Percentiles rank a stretch among this genome's conserved stretches.
Evolutionary conservation across 2,113 vertebrate genomes (phyloP).

Genomic region (Oceanites oceanicus): DNA sequence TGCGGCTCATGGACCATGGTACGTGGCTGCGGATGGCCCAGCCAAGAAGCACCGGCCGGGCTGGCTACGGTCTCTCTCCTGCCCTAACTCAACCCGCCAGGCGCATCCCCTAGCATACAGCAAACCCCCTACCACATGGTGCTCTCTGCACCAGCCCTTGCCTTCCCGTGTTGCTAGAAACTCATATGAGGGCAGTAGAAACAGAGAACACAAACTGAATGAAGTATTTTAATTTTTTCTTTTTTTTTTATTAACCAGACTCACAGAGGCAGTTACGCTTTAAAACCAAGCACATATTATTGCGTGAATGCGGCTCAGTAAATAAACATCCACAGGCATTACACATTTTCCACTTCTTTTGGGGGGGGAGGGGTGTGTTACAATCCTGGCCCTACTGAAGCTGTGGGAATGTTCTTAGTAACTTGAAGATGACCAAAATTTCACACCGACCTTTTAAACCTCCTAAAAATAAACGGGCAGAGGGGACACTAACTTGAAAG

Average conservation of each 20-base stretch:
- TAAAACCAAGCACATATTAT: not conserved
- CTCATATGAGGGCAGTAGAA: not conserved
- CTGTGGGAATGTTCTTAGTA: not conserved
- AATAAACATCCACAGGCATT: not conserved
- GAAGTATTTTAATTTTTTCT: not conserved
- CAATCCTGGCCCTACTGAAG: not conserved
- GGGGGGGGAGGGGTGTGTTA: not conserved
- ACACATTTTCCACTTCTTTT: not conserved
- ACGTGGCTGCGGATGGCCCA: accelerated
- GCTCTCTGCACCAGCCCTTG: not conserved
- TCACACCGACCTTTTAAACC: not conserved
- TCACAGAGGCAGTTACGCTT: not conserved
- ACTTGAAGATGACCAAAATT: not conserved
- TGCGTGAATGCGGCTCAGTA: not conserved
- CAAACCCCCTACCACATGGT: not conserved
- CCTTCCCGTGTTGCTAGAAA: not conserved
- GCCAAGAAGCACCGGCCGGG: not conserved
- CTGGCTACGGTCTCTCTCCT: not conserved
- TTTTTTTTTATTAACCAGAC: not conserved
- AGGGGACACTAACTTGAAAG: not conserved
- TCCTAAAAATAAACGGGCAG: not conserved
- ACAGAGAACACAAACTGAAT: not conserved
- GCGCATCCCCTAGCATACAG: not conserved
- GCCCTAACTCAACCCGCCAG: not conserved
- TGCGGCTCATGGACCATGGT: accelerated